Base-by-base conservation (phyloP, 2,888 invertebrate genomes). In the Hanleya hanleyi region DNA sequence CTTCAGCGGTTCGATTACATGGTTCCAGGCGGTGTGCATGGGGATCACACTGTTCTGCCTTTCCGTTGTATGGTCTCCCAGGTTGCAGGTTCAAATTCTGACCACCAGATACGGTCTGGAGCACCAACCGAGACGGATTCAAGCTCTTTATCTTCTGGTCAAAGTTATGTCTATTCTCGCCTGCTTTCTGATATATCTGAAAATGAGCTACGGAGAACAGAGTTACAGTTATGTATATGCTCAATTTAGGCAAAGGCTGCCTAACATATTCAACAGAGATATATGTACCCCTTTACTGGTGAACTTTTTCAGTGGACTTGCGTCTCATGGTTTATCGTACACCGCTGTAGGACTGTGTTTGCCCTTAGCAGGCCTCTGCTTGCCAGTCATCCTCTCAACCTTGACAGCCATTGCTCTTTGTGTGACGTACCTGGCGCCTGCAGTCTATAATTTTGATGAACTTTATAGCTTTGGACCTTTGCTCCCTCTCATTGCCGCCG, bases 61-160 rank as follows among this genome's bases (percentile, higher is more conserved):
- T 12, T 78, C 81, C n/a, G 65, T 82, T 5, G 74, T 79, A n/a
- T 83, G 83, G 83, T 73, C 77, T 9, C 80, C 80, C n/a, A 75
- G 73, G 15, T 67, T 83, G 0, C 82, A 76, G 51, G 61, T 70
- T 9, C 74, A 78, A 61, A 77, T 78, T 18, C 67, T 82, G 5
- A 72, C 73, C 22, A 76, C 82, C 22, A 35, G 62, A 22, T 75
- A 77, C 18, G 77, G 71, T 0, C 71, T 73, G 22, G 73, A 69
- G 18, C 66, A 71, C 6, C 69, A 74, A 29, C 76, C 79, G 5
- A 74, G 76, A 70, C 72, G 79, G 29, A 76, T 80, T 22, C 73
- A 73, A 0, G 61, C 76, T 22, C 51, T 83, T 15, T 83, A 82
- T 69, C 73, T 75, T 7, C 9, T 77, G 15, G 51, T 81, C 22